Percentiles rank a stretch among this genome's conserved stretches.
These are phyloP conservation scores for Vanessa cardui DNA, from an alignment of 2,888 invertebrate species.

Conservation along the genomic window DNA sequence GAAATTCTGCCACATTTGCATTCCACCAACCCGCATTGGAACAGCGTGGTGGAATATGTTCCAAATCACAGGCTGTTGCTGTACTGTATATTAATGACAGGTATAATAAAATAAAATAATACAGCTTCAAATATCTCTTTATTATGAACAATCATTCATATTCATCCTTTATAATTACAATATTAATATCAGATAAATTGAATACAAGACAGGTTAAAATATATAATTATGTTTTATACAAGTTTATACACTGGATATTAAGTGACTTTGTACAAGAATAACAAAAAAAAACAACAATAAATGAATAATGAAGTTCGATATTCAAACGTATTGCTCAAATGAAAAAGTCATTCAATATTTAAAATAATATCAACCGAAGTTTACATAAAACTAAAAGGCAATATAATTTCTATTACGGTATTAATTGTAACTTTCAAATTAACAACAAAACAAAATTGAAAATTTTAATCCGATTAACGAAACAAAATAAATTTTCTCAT, in stretches of 20 bases:
- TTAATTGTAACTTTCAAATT: background rate
- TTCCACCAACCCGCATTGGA: no score
- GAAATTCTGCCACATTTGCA: no score
- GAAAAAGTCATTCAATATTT: background rate
- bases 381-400: no score
- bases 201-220: constrained; percentile 26
- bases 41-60: no score
- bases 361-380: background rate
- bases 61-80: no score
- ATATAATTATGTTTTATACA: constrained; percentile 20
- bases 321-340: no score
- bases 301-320: background rate
- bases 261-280: background rate
- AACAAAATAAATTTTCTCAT: background rate
- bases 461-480: background rate
- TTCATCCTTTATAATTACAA: constrained; percentile 21
- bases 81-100: no score
- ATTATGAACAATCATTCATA: constrained; percentile 33
- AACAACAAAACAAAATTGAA: background rate
- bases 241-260: background rate
- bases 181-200: constrained; percentile 26
- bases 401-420: no score
- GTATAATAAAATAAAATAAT: constrained; percentile 8
- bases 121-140: constrained; percentile 26
- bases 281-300: background rate